phyloP scores from a whole-genome alignment of 1,140 invertebrate genomes.

The Aphelenchoides besseyi region DNA sequence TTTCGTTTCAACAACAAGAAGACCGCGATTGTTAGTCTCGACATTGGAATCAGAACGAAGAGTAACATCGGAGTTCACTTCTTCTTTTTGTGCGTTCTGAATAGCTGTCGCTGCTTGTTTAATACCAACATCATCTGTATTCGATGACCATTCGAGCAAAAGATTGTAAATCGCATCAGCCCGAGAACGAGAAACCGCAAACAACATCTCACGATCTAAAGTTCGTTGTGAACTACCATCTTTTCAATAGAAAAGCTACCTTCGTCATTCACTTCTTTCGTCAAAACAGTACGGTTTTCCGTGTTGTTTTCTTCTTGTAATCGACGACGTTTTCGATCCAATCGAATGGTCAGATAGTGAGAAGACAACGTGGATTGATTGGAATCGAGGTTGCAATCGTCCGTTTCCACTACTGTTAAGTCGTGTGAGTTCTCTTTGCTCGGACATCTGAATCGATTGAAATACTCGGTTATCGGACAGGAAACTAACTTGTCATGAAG shows the following conservation, averaged over 20 bases:
- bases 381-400: slow-evolving; percentile 20
- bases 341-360: slow-evolving; percentile 57
- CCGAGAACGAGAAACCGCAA: slow-evolving; percentile 50
- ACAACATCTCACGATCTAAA: slow-evolving; percentile 61
- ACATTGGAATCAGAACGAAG: no score
- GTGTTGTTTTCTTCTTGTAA: slow-evolving; percentile 11
- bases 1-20: background rate
- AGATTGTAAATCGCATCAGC: slow-evolving; percentile 62
- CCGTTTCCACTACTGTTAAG: slow-evolving; percentile 28
- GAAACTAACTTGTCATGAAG: slow-evolving; percentile 31
- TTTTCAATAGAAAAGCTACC: background rate
- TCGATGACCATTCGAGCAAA: slow-evolving; percentile 58
- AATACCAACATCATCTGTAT: slow-evolving; percentile 56
- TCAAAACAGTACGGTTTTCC: no score
- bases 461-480: background rate
- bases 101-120: slow-evolving; percentile 7
- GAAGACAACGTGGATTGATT: slow-evolving; percentile 45
- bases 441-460: background rate
- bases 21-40: background rate
- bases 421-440: slow-evolving; percentile 50
- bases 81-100: background rate
- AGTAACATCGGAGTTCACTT: background rate
- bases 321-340: slow-evolving; percentile 44
- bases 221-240: slow-evolving; percentile 52
- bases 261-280: background rate